Conservation (phyloP, 2,888 invertebrate genomes). For the Hofmannophila pseudospretella region DNA sequence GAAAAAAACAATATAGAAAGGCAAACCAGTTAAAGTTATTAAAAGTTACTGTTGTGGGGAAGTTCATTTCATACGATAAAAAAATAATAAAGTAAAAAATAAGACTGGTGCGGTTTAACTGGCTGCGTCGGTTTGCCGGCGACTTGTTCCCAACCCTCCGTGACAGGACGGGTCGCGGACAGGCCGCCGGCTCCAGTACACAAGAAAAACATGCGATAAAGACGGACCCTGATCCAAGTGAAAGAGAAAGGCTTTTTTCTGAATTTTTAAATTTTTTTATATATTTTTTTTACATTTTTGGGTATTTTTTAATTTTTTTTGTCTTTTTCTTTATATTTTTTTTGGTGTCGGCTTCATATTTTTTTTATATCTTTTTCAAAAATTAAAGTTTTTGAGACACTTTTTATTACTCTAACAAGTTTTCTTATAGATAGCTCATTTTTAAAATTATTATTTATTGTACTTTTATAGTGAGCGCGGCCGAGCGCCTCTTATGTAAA, state of each 20-base stretch:
- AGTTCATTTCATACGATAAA: no score
- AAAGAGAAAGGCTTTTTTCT: conserved; percentile 41
- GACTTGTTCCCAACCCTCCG: no score
- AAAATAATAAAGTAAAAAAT: background rate
- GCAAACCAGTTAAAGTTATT: conserved; percentile 8
- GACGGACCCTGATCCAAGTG: conserved; percentile 39
- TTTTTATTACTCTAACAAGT: conserved; percentile 58
- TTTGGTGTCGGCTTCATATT: conserved; percentile 36
- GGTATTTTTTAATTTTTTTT: conserved; percentile 25
- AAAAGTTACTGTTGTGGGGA: background rate
- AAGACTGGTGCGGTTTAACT: conserved; percentile 5
- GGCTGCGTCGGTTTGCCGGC: conserved; percentile 2
- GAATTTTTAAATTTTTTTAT: conserved; percentile 33
- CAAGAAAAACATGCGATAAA: conserved; percentile 35
- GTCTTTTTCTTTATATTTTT: conserved; percentile 25
- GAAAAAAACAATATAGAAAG: conserved; percentile 6
- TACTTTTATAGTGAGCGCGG: conserved; percentile 64
- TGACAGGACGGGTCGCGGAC: no score
- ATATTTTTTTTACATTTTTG: conserved; percentile 43
- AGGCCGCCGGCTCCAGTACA: conserved; percentile 17
- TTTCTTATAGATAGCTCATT: conserved; percentile 63
- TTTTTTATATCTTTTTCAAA: conserved; percentile 53
- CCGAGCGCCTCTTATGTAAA: conserved; percentile 63
- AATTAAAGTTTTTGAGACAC: conserved; percentile 64
- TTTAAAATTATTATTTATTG: conserved; percentile 67